Evolutionary conservation across 2,888 invertebrate species (phyloP).

Genomic region (Creontiades dilutus): DNA sequence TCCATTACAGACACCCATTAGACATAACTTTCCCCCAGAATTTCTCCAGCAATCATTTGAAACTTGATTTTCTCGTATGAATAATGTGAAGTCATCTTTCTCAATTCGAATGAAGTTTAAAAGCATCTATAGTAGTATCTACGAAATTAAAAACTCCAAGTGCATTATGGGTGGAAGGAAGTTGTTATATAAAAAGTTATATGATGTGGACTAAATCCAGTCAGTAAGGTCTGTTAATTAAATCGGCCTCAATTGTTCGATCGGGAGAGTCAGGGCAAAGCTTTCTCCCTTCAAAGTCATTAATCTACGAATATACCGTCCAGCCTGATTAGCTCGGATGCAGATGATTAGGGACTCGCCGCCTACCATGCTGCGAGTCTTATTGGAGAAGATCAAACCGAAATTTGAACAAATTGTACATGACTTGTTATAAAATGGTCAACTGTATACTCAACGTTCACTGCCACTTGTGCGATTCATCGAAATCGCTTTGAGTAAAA

Average conservation of each 20-base stretch:
- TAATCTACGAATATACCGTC: not conserved
- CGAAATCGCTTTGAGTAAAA: too few relatives aligned
- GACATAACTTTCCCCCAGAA: not conserved
- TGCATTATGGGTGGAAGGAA: not conserved
- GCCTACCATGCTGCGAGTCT: not conserved
- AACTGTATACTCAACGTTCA: too few relatives aligned
- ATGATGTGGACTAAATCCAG: not conserved
- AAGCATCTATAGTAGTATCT: too few relatives aligned
- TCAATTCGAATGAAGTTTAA: not conserved
- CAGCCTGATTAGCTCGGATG: not conserved
- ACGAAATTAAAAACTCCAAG: not conserved
- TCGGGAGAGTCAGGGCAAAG: not conserved
- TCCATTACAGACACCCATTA: not conserved
- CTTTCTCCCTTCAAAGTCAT: conserved; percentile 1
- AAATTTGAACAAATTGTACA: too few relatives aligned
- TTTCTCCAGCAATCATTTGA: not conserved
- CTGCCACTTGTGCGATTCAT: too few relatives aligned
- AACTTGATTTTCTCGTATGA: not conserved
- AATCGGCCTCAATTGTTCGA: not conserved
- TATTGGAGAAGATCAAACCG: too few relatives aligned
- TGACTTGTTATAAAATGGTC: too few relatives aligned
- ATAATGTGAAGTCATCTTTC: not conserved
- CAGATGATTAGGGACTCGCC: not conserved
- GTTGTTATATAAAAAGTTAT: not conserved
- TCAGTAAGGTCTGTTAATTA: not conserved